A percentile compares a stretch with the other conserved stretches of the same genome.
These are phyloP conservation scores for Eupithecia insigniata DNA, from an alignment of 2,888 invertebrate genomes.

Conservation along the genomic window DNA sequence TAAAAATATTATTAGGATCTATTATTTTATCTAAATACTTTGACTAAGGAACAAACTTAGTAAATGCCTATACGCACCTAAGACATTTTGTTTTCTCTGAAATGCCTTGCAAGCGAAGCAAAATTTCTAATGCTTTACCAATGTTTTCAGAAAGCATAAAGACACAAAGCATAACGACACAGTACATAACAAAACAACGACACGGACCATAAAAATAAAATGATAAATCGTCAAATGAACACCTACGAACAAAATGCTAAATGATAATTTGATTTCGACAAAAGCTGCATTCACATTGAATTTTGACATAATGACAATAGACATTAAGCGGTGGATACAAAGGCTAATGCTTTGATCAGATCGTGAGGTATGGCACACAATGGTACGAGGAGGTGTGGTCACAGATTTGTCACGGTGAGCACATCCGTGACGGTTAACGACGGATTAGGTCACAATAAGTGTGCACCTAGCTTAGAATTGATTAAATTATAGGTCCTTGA, in stretches of 20 bases:
- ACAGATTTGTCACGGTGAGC: conserved; percentile 57
- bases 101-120: background rate
- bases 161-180: background rate
- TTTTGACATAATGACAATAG: conserved; percentile 57
- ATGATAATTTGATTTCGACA: conserved; percentile 44
- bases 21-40: background rate
- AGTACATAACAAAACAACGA: conserved; percentile 16
- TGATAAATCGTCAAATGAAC: conserved; percentile 29
- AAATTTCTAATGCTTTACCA: background rate
- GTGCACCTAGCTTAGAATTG: background rate
- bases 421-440: conserved; percentile 64
- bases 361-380: conserved; percentile 50
- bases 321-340: conserved; percentile 61
- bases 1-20: background rate
- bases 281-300: conserved; percentile 42
- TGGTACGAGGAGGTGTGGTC: conserved; percentile 56
- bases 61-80: background rate
- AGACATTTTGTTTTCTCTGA: background rate
- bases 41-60: background rate
- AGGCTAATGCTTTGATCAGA: conserved; percentile 62
- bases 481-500: conserved; percentile 2
- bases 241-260: conserved; percentile 36
- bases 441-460: conserved; percentile 10
- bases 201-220: conserved; percentile 26
- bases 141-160: conserved; percentile 9